A percentile compares a stretch with the other conserved stretches of the same genome.
phyloP scores from a whole-genome alignment of 2,113 vertebrate genomes.

The Vulpes lagopus region DNA sequence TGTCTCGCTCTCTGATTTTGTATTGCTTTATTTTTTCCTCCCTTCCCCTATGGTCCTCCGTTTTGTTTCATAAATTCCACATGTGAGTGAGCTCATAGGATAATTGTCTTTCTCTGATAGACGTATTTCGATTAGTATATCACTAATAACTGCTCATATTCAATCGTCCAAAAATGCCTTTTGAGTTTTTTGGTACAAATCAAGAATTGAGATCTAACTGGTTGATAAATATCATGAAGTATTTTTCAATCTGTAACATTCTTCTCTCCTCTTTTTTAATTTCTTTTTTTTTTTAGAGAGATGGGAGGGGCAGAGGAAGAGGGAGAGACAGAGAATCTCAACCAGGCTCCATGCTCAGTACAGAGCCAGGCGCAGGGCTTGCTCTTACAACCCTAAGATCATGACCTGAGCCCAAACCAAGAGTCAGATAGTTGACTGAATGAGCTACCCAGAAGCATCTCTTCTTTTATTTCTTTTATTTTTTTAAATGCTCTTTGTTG shows the following conservation, averaged over 20 bases:
- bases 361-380: neutral
- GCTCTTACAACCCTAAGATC: too few relatives aligned
- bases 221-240: neutral
- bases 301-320: neutral
- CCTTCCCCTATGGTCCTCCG: too few relatives aligned
- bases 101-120: too few relatives aligned
- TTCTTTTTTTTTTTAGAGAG: neutral
- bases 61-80: too few relatives aligned
- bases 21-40: too few relatives aligned
- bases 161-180: neutral
- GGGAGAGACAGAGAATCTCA: neutral
- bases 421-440: neutral
- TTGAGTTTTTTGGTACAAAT: constrained; percentile 11
- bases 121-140: neutral
- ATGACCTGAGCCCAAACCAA: neutral
- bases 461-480: neutral
- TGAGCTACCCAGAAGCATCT: neutral
- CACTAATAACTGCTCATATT: neutral
- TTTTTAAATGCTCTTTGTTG: neutral
- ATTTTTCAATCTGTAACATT: neutral
- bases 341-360: neutral
- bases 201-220: neutral
- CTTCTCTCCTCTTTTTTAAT: neutral
- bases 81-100: too few relatives aligned
- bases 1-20: too few relatives aligned